Percentiles rank a stretch among this genome's conserved stretches.
Conservation (phyloP, 2,888 invertebrate species). For the Dorcus parallelipipedus region DNA sequence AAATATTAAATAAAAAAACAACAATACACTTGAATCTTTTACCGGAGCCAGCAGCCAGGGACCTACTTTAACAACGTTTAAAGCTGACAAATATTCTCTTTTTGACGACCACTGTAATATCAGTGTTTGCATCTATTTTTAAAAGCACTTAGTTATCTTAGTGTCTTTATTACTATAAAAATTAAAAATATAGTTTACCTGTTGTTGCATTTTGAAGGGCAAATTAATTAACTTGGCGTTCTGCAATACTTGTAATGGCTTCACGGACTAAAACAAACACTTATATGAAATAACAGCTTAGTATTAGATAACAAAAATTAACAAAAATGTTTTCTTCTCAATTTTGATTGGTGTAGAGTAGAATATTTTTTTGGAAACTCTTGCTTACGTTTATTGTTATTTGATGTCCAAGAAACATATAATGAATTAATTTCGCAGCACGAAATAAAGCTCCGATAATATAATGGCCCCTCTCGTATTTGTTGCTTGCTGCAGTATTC, state of each 20-base stretch:
- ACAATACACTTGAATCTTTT: constrained; percentile 3
- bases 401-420: constrained; percentile 21
- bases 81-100: constrained; percentile 21
- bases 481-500: constrained; percentile 18
- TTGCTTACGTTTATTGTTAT: constrained; percentile 20
- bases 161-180: neutral
- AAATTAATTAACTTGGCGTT: constrained; percentile 14
- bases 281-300: neutral
- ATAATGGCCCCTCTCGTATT: constrained; percentile 25
- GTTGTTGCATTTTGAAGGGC: constrained; percentile 15
- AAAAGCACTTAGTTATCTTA: neutral
- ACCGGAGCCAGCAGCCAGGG: constrained; percentile 30
- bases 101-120: constrained; percentile 24
- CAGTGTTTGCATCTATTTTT: constrained; percentile 20
- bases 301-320: too few species aligned
- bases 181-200: constrained; percentile 6
- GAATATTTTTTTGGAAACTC: neutral
- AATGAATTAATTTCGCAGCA: constrained; percentile 20
- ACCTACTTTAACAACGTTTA: constrained; percentile 26
- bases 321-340: too few species aligned
- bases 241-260: constrained; percentile 17
- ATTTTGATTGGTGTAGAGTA: neutral
- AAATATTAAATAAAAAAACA: constrained; percentile 1
- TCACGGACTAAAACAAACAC: constrained; percentile 11
- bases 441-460: constrained; percentile 19